Evolutionary conservation across 2,888 invertebrate genomes (phyloP), one percentile per base, ranked within the genome.

Genomic region (Platycheirus albimanus): DNA sequence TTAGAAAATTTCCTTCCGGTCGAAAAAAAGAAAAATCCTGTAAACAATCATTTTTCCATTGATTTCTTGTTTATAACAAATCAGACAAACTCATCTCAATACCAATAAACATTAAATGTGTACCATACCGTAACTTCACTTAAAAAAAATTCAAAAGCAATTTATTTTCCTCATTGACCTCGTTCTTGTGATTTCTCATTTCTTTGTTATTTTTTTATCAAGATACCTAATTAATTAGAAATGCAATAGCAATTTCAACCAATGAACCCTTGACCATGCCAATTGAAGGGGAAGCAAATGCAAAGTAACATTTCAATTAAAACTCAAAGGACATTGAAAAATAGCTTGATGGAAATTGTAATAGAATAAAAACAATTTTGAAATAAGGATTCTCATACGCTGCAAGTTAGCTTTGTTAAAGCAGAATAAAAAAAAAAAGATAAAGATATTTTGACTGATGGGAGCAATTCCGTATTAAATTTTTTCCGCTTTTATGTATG

Each of bases 341-440:
- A 43, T 0, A 2, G 17, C 5, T 20, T 8, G 3, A 2, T 11
- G 33, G 20, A 11, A 41, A 2, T 6, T 6, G 15, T 17, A 8
- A 43, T n/a, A 10, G 33, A 8, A 1, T 2, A 8, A 6, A 20
- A 51, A 19, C 13, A 28, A 51, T 51, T n/a, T 15, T 33, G 5
- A 43, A 54, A 45, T 45, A 54, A 54, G 11, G 54, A 64, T 64
- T 13, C 72, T 38, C 64, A 74, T 74, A 74, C 72, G 54, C 64
- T 54, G 6, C 24, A 24, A n/a, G n/a, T n/a, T n/a, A n/a, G n/a
- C n/a, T n/a, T n/a, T n/a, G n/a, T n/a, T n/a, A n/a, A n/a, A n/a
- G n/a, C n/a, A n/a, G n/a, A n/a, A n/a, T n/a, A n/a, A n/a, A n/a
- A n/a, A n/a, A n/a, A n/a, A n/a, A n/a, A n/a, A n/a, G n/a, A n/a